Conservation (phyloP, 2,113 vertebrate genomes). For the Hippocampus barbouri region DNA sequence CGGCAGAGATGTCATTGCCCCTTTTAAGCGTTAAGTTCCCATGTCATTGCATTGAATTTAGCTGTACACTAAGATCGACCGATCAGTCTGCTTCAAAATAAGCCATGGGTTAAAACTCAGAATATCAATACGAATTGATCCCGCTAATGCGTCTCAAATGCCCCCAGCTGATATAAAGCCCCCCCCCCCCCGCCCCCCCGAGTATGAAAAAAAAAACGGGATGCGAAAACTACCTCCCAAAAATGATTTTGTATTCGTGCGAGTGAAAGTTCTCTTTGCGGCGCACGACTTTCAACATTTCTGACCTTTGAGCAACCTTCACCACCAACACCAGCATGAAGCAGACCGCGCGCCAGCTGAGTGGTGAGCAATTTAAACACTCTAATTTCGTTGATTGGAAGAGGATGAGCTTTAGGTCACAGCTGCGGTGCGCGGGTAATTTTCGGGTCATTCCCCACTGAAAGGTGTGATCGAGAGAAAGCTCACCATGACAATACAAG, state of each 20-base stretch:
- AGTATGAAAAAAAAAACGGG: not conserved
- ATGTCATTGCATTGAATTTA: too few relatives aligned
- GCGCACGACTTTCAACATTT: not conserved
- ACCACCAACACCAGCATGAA: not conserved
- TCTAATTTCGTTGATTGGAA: constrained; percentile 2
- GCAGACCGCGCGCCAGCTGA: not conserved
- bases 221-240: not conserved
- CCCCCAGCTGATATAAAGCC: not conserved
- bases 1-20: too few relatives aligned
- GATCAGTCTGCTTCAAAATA: not conserved
- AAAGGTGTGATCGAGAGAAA: not conserved
- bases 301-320: not conserved
- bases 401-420: constrained; percentile 1
- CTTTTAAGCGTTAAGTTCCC: too few relatives aligned
- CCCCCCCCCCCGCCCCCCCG: too few relatives aligned
- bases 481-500: not conserved
- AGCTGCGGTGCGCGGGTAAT: not conserved
- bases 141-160: not conserved
- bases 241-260: not conserved
- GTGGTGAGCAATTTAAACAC: constrained; percentile 1
- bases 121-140: too few relatives aligned
- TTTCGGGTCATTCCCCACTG: not conserved
- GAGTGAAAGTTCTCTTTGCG: not conserved
- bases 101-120: not conserved
- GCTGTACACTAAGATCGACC: not conserved